Evolutionary conservation across 2,113 vertebrate species (phyloP), one percentile per base, ranked within the genome.

Genomic region (Pogona vitticeps): DNA sequence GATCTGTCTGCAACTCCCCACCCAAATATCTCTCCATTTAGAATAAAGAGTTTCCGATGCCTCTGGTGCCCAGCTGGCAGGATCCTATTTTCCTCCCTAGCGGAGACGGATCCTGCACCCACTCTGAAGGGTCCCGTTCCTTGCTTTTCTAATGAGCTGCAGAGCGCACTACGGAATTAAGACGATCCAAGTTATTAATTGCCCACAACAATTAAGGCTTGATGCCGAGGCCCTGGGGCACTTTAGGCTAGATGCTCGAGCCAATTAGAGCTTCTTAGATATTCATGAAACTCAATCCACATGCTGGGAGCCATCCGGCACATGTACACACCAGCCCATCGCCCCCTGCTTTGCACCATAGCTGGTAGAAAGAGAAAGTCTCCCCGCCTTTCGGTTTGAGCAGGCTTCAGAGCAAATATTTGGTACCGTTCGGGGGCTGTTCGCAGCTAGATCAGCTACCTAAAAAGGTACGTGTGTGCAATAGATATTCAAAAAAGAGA

Each of bases 151-250:
- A 94, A 95, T 90, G 91, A 93, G 89, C 82, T 85, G 76, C 83
- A 86, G 94, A 90, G 92, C 71, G 88, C 0, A 14, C 18, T 82
- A 94, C 46, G 88, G 92, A 93, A 95, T 94, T 92, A 95, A 92
- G 52, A 92, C 76, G 86, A 94, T 94, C 93, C 91, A 93, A 94
- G 94, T 96, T 96, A 96, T 96, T 97, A 97, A 96, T 96, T 96
- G 95, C 93, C 93, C 96, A 90, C 94, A 95, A 96, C 96, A 96
- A 96, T 96, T 96, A 97, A 86, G 95, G 84, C 92, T 86, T 81
- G 90, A 92, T 0, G 81, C 93, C 78, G 90, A 92, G 93, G 95
- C 92, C 93, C 93, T 88, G 91, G 91, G 94, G 94, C 93, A 82
- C 91, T 91, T 86, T 75, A 65, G 86, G 91, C 88, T 94, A 83